Evolutionary conservation across 2,797 vertebrate species (phyloP), one percentile per base, ranked within the genome.

Genomic region (Denticeps clupeoides): DNA sequence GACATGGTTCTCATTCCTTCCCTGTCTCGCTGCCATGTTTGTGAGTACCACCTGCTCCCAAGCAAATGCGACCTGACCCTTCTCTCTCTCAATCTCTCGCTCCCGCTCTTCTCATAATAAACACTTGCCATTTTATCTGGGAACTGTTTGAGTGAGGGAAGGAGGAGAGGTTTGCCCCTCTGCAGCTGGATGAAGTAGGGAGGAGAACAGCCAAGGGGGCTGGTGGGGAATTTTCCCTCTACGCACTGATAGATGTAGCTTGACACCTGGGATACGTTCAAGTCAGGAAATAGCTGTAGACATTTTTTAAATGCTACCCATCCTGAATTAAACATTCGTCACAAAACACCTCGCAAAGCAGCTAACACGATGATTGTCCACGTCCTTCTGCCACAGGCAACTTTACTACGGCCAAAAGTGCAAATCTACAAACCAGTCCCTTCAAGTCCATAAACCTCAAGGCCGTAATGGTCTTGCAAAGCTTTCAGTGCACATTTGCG

Each of bases 51-150:
- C 83, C 83, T 85, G 82, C 75, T 80, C 60, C 79, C 45, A 23
- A 67, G 79, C 76, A 72, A 72, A 68, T 71, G 67, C 77, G 80
- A 83, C 82, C 81, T 84, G 80, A 82, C 80, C 78, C 81, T 77
- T 78, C 80, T 81, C 75, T 79, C 72, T 80, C 45, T 45, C 42
- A 81, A 76, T 78, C 79, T 80, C 75, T 78, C 71, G 78, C 38
- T 41, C 25, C 22, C 21, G 16, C 42, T 16, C 73, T 77, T 82
- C 80, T 83, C 84, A 87, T 84, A 87, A 87, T 88, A 89, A 89
- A 88, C 86, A 87, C 69, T 64, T 64, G 72, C 74, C 77, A 81
- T 82, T 87, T 86, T 83, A 86, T 87, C 82, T 81, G 73, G 68
- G 74, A 77, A 73, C 79, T 87, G 83, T 87, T 86, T 87, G 82